Evolutionary conservation across 1,140 invertebrate genomes (phyloP), one percentile per base, ranked within the genome.

Genomic region (Triops cancriformis): DNA sequence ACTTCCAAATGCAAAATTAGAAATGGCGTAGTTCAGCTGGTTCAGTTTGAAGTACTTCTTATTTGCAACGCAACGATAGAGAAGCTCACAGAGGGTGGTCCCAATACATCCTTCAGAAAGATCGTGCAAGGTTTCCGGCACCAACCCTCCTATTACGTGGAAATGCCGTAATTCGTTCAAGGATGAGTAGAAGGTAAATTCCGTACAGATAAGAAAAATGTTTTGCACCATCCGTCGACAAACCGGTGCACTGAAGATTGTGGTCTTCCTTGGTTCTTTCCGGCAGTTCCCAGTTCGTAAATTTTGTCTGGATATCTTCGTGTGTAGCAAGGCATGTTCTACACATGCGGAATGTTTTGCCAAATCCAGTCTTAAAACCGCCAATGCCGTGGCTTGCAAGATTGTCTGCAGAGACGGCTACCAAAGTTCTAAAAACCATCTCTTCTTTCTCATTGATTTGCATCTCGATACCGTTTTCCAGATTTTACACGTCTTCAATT

Each of bases 381-480:
- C 73, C 73, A 1, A 74, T 18, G 14, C 41, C 28, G 10, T 74
- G 73, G 23, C 73, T 74, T 5, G 5, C 73, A 10, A 74, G 26
- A 26, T 74, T 74, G 12, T 74, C 73, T 9, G 73, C 73, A 23
- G 41, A 18, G 9, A 74, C 10, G 1, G 73, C 73, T 10, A 37
- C 7, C 11, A 74, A n/a, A 5, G 73, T 74, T 26, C 73, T 37
- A 7, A 6, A 7, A 2, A 73, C 4, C 64, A 7, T 76, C 43
- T 51, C 23, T 51, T 9, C 23, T 14, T 26, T 76, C 11, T 43
- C 75, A 3, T 64, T 76, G 6, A 78, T n/a, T 11, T 51, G 12
- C 1, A 78, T 26, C n/a, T 73, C 26, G 26, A 78, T 37, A 9
- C 77, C 75, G 11, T 51, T 74, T 26, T 78, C 75, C 26, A 78